These are phyloP conservation scores for Cerceris ruficornis DNA, from an alignment of 2,888 invertebrate genomes.

Conservation along the genomic window DNA sequence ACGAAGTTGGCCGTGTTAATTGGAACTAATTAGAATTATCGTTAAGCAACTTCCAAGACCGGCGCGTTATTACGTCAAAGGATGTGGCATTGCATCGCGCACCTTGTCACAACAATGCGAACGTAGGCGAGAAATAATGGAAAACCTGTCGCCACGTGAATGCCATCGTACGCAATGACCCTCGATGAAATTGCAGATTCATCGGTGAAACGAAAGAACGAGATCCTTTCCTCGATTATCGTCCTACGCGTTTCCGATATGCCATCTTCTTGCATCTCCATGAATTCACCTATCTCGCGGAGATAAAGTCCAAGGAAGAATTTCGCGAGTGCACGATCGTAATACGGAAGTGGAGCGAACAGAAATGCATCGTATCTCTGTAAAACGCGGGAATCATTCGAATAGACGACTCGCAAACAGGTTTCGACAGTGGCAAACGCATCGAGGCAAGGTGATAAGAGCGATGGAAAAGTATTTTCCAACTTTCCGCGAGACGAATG, in stretches of 20 bases:
- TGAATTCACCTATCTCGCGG: neutral
- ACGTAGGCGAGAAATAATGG: slow-evolving; percentile 42
- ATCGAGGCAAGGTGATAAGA: neutral
- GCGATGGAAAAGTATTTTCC: neutral
- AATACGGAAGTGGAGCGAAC: slow-evolving; percentile 15
- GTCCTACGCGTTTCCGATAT: slow-evolving; percentile 17
- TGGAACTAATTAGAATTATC: neutral
- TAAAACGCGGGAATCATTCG: neutral
- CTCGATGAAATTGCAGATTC: slow-evolving; percentile 47
- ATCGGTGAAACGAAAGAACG: slow-evolving; percentile 29
- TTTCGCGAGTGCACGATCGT: slow-evolving; percentile 16
- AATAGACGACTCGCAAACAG: slow-evolving; percentile 17
- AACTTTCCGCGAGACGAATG: neutral
- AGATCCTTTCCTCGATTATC: neutral
- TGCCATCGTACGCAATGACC: slow-evolving; percentile 23
- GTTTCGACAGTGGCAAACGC: slow-evolving; percentile 9
- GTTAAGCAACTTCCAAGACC: neutral
- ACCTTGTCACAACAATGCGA: slow-evolving; percentile 23
- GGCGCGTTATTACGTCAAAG: neutral
- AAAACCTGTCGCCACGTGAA: slow-evolving; percentile 46
- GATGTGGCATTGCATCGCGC: slow-evolving; percentile 6
- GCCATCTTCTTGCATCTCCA: slow-evolving; percentile 7
- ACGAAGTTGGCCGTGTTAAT: too few relatives aligned
- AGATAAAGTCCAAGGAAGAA: neutral
- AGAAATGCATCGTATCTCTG: slow-evolving; percentile 9